Percentiles rank a stretch among this genome's conserved stretches.
These are phyloP conservation scores for Aleiodes testaceus DNA, from an alignment of 2,888 invertebrate species.

Conservation along the genomic window DNA sequence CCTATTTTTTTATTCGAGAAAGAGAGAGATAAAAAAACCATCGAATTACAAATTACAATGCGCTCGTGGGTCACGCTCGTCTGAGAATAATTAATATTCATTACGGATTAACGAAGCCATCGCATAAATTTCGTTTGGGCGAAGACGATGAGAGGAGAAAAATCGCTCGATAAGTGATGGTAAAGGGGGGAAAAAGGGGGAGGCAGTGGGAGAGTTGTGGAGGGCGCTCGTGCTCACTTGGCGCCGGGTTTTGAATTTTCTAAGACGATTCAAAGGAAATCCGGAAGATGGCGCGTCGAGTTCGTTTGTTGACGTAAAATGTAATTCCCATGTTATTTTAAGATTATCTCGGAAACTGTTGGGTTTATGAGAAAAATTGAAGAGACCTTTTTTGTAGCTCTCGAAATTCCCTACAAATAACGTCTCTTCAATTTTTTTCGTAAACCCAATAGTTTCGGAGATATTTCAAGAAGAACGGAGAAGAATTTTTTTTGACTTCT, in stretches of 20 bases:
- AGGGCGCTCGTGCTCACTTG: slow-evolving; percentile 1
- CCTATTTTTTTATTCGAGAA: slow-evolving; percentile 12
- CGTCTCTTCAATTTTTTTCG: no score
- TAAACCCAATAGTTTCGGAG: no score
- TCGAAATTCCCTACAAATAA: no score
- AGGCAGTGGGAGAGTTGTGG: background rate
- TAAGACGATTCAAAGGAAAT: slow-evolving; percentile 52
- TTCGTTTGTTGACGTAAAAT: slow-evolving; percentile 47
- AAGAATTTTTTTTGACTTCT: no score
- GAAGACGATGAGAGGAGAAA: slow-evolving; percentile 47
- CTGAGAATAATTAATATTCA: slow-evolving; percentile 72
- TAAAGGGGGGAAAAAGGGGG: slow-evolving; percentile 35
- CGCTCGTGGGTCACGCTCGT: slow-evolving; percentile 54
- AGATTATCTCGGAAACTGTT: no score
- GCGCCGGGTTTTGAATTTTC: slow-evolving; percentile 20
- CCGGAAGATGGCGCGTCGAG: slow-evolving; percentile 64
- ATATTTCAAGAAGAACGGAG: no score
- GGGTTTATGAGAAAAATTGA: no score
- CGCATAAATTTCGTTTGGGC: slow-evolving; percentile 65
- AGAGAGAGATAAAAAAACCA: slow-evolving; percentile 40
- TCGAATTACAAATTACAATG: slow-evolving; percentile 69
- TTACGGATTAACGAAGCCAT: slow-evolving; percentile 71
- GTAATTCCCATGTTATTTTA: background rate
- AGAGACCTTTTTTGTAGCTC: background rate
- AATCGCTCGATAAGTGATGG: slow-evolving; percentile 44